phyloP scores from a whole-genome alignment of 53 echinoderm and acorn worm genomes.

The Luidia sarsii region DNA sequence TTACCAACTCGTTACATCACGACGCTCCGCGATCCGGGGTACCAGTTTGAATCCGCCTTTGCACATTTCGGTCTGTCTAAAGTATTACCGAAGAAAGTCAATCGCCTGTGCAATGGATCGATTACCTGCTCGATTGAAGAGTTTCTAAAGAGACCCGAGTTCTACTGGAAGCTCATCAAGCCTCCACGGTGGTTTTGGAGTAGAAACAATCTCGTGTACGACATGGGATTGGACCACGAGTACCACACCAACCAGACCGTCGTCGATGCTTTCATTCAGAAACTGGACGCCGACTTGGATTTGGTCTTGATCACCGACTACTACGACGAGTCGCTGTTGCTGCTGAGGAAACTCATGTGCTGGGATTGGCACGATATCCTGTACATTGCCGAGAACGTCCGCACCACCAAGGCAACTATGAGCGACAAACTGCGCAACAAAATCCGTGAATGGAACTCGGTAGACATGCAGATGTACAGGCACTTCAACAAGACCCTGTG shows the following conservation, averaged over 20 bases:
- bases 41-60: not conserved
- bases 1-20: conserved; percentile 69
- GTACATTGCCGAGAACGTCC: conserved; percentile 72
- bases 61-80: conserved; percentile 67
- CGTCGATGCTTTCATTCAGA: conserved; percentile 57
- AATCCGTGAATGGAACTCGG: conserved; percentile 71
- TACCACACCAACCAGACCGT: conserved; percentile 58
- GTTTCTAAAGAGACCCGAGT: conserved; percentile 55
- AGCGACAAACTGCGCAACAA: conserved; percentile 28
- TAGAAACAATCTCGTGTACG: conserved; percentile 80
- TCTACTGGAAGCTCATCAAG: conserved; percentile 56
- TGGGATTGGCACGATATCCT: conserved; percentile 72
- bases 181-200: conserved; percentile 67
- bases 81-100: conserved; percentile 39
- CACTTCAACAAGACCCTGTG: conserved; percentile 77
- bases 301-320: conserved; percentile 79
- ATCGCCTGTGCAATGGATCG: conserved; percentile 1
- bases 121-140: conserved; percentile 36
- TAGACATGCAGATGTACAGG: conserved; percentile 64
- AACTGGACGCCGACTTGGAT: conserved; percentile 59
- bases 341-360: conserved; percentile 64
- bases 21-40: not conserved
- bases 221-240: conserved; percentile 73
- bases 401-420: conserved; percentile 30
- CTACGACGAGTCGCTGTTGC: conserved; percentile 74